These are phyloP conservation scores for Drosophila insularis DNA, from an alignment of 1,140 invertebrate genomes.

Conservation along the genomic window DNA sequence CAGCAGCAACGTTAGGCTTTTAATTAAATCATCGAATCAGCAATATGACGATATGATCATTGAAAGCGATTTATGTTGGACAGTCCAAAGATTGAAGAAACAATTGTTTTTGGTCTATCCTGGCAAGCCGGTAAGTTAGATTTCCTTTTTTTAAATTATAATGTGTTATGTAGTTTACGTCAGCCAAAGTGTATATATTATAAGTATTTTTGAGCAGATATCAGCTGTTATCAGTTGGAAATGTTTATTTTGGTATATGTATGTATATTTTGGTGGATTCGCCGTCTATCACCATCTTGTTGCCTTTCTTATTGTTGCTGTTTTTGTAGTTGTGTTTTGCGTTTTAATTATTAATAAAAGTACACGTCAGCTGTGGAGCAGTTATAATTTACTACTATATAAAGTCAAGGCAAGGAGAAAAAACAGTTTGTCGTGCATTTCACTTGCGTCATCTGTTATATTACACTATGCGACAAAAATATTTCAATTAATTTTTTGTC, in stretches of 20 bases:
- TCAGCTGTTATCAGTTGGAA: conserved; percentile 6
- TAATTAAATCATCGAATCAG: conserved; percentile 95
- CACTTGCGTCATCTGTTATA: background rate
- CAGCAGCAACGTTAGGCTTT: conserved; percentile 82
- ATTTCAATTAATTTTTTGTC: too few relatives aligned
- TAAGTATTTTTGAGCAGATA: background rate
- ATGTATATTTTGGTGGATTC: background rate
- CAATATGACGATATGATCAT: conserved; percentile 93
- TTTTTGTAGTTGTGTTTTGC: conserved; percentile 4
- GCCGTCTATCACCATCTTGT: conserved; percentile 9
- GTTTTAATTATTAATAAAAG: conserved; percentile 17
- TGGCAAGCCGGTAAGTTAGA: conserved; percentile 91
- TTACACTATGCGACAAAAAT: background rate
- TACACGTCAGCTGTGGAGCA: conserved; percentile 17
- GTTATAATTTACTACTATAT: conserved; percentile 32
- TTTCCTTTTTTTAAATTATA: background rate
- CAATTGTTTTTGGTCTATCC: conserved; percentile 93
- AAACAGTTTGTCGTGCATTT: background rate
- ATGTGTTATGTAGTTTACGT: conserved; percentile 29
- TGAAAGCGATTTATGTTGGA: conserved; percentile 92
- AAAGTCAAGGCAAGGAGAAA: conserved; percentile 3
- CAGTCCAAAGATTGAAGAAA: conserved; percentile 91
- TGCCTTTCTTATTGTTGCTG: background rate
- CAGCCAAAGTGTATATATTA: conserved; percentile 12
- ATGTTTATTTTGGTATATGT: conserved; percentile 5